Conservation (phyloP, 1,140 invertebrate genomes). For the Galleria mellonella region DNA sequence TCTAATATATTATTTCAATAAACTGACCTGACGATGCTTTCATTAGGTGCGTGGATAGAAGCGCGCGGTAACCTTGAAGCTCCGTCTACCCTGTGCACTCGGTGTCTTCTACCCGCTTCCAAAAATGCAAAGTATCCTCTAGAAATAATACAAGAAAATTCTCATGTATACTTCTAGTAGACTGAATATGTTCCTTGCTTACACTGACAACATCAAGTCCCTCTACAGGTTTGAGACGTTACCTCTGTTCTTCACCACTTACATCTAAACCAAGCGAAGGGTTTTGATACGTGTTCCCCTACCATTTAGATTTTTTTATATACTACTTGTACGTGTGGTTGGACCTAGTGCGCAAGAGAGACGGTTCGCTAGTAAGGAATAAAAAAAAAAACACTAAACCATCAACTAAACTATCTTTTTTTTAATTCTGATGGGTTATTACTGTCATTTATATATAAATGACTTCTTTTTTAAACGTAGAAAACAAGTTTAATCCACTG, state of each 20-base stretch:
- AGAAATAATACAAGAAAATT: conserved; percentile 10
- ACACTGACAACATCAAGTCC: too few species aligned
- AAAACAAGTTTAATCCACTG: too few species aligned
- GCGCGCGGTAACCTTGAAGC: conserved; percentile 47
- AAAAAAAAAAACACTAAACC: not conserved
- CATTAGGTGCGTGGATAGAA: conserved; percentile 81
- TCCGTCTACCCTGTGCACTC: conserved; percentile 66
- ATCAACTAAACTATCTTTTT: not conserved
- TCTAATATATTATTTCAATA: not conserved
- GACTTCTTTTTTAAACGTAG: too few species aligned
- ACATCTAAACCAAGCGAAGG: too few species aligned
- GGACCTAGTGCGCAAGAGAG: too few species aligned
- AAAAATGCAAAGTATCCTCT: conserved; percentile 94
- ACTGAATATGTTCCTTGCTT: too few species aligned
- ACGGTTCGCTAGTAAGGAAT: not conserved
- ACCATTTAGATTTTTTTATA: too few species aligned
- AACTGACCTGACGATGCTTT: conserved; percentile 80
- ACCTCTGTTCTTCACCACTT: too few species aligned
- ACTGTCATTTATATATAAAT: too few species aligned
- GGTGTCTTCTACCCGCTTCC: conserved; percentile 85
- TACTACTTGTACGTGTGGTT: too few species aligned
- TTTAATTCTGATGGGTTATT: not conserved
- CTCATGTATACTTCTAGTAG: conserved; percentile 1
- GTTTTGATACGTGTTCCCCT: not conserved
- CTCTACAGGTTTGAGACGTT: too few species aligned